Evolutionary conservation across 2,888 invertebrate species (phyloP), one percentile per base, ranked within the genome.

Genomic region (Drosophila mayaguana): DNA sequence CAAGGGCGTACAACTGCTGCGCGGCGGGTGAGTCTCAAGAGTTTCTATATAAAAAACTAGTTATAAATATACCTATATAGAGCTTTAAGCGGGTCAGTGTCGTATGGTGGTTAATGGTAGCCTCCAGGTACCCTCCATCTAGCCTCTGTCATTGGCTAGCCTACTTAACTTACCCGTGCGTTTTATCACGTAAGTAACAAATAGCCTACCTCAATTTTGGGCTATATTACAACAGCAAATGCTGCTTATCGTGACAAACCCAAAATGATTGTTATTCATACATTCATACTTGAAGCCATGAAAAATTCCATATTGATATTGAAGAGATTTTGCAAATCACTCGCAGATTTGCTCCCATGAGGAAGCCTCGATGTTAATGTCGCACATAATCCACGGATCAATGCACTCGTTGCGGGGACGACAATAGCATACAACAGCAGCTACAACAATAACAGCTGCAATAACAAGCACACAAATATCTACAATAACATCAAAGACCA

Each of bases 1-100:
- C 57, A 88, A 81, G 79, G 88, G 84, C 72, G 71, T 87, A 8
- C 89, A 85, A 66, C 59, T 90, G 68, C 61, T 90, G 53, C 81
- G 80, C 56, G 61, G 70, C 78, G 76, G 89, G 89, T 89, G 71
- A 79, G 89, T 78, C 53, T 28, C 3, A 66, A 25, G 18, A 46
- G 14, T 34, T 54, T 34, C n/a, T 25, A n/a, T 18, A 32, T 43
- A 11, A 6, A 38, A 22, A 12, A 51, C 20, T 9, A 16, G 20
- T 16, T 40, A 40, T 38, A 53, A 11, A 53, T 2, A 63, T 5
- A 11, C 28, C 50, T 59, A 46, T 48, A 43, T 51, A 32, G 54
- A 40, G 14, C 56, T 72, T 61, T 63, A 72, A 67, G 77, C 63
- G 48, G 50, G 68, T 67, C 77, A 80, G 38, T 80, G 73, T 46